These are phyloP conservation scores for Eptesicus fuscus DNA, from an alignment of 2,113 vertebrate genomes.

Conservation along the genomic window DNA sequence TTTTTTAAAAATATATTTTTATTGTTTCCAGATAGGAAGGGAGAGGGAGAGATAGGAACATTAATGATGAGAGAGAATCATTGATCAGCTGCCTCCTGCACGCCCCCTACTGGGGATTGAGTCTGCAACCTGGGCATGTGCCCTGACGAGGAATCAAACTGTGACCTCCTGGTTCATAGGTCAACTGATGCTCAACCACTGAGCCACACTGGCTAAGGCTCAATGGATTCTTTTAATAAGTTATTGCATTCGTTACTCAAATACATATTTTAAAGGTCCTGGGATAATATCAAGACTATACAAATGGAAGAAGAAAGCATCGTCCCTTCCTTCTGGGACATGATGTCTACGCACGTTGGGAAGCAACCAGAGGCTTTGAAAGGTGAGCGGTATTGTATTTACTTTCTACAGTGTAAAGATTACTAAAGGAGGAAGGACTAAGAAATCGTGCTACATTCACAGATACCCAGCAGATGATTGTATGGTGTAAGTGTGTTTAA, in stretches of 20 bases:
- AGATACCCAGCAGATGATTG: neutral
- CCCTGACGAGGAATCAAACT: too few relatives aligned
- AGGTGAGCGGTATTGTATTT: neutral
- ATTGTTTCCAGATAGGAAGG: too few relatives aligned
- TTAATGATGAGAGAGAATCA: too few relatives aligned
- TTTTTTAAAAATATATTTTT: too few relatives aligned
- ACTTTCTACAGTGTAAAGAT: neutral
- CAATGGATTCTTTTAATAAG: neutral
- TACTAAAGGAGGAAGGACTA: neutral
- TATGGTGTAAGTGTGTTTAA: neutral
- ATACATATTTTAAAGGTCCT: neutral
- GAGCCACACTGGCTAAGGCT: too few relatives aligned
- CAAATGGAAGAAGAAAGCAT: neutral
- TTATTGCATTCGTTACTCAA: neutral
- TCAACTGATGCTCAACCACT: too few relatives aligned
- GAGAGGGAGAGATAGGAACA: too few relatives aligned
- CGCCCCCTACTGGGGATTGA: too few relatives aligned
- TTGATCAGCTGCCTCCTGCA: too few relatives aligned
- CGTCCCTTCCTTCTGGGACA: neutral
- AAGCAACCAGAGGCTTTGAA: neutral
- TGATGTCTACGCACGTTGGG: neutral
- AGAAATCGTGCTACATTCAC: neutral
- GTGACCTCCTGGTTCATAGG: too few relatives aligned
- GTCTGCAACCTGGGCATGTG: too few relatives aligned
- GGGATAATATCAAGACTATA: neutral